Evolutionary conservation across 2,888 invertebrate genomes (phyloP), one percentile per base, ranked within the genome.

Genomic region (Ormyrus thymus): DNA sequence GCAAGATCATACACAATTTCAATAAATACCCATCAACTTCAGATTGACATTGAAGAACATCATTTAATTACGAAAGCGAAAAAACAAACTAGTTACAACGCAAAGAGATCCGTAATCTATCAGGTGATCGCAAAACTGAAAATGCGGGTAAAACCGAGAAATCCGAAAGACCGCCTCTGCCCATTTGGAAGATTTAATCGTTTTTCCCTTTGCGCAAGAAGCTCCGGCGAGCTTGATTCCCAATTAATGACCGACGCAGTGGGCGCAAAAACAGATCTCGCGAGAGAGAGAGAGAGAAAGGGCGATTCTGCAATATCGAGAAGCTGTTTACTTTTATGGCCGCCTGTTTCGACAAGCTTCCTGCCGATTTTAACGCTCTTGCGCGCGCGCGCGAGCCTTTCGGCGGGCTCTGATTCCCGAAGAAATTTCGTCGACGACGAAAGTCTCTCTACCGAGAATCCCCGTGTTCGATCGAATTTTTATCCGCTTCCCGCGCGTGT

Each of bases 171-270:
- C 29, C 29, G 29, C 29, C 15, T 6, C 13, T 55, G 48, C 56
- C 15, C 69, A 56, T 53, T 69, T 58, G 46, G 15, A 13, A 58
- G n/a, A 50, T 45, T 53, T 53, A 72, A 72, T 72, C 72, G 68
- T 66, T 80, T 81, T 69, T 71, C 69, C 58, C 61, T 81, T 84
- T 83, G 81, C 84, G 81, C 78, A 85, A 86, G 85, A 62, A 45
- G 48, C 84, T 80, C 82, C 78, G 43, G 45, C 58, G 50, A 65
- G 62, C 45, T 55, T 55, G 80, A 71, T 55, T 64, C 71, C 82
- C 84, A 86, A 86, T 86, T 86, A 86, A 86, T 82, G 83, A 82
- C 79, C 80, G 79, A 8, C 43, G n/a, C 61, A 61, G 58, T 11
- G 29, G 29, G 29, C 29, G 45, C 82, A 82, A 84, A 84, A 72